Base-by-base conservation (phyloP, 2,888 invertebrate species). In the Ptilodon capucinus region DNA sequence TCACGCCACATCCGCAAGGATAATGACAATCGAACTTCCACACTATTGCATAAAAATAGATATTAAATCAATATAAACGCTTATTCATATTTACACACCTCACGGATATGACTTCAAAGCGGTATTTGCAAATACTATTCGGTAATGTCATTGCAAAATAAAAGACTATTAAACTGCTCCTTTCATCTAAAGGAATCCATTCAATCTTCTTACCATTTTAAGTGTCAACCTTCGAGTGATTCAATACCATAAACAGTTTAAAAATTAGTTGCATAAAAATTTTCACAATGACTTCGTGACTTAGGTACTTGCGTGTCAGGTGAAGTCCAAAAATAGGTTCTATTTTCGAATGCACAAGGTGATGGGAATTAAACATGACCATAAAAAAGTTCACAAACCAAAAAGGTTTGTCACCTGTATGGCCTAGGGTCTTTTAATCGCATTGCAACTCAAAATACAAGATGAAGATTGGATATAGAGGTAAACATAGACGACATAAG, bases 221-320 rank as follows among this genome's bases (percentile, higher is more conserved):
- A 54, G 61, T 51, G 38, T 42, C 62, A 70, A 63, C 73, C 74
- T 79, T 77, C 73, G 58, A 57, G 53, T 44, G 39, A 70, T 74
- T 74, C 62, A 67, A 65, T 61, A 63, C 69, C 76, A 64, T 74
- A 76, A 75, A 74, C 66, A 74, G 74, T 68, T 61, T 56, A 54
- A 71, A 74, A 73, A 63, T 65, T 61, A 59, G 51, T 57, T 44
- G 68, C 68, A 67, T 69, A 60, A 54, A 69, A 53, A 2, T 65
- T 68, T 70, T 71, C 57, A 77, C 69, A 71, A 65, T 64, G 57
- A 54, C 34, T 23, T 57, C 60, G 60, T 64, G 63, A 56, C 67
- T 47, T 36, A 40, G 51, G 30, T 43, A 40, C 53, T 54, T 48
- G 41, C 44, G 34, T 38, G 23, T 50, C 46, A 38, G 25, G 40